Evolutionary conservation across 2,797 vertebrate genomes (phyloP), one percentile per base, ranked within the genome.

Genomic region (Rhinogobio ventralis): DNA sequence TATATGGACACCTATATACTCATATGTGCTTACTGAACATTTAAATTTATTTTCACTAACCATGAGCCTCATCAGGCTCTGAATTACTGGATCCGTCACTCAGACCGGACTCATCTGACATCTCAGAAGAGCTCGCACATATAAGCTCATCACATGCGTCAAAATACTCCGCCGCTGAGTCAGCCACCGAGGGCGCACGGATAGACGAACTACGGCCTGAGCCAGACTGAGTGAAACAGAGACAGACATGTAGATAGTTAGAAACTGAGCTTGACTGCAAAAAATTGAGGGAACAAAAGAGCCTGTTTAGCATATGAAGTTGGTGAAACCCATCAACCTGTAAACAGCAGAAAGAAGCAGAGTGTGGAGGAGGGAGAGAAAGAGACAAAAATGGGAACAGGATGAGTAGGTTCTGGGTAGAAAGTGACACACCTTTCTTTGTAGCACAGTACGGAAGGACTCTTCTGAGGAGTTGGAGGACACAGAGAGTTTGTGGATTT

Each of bases 121-220:
- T 90, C 84, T 96, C 95, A 0, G 97, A 96, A 85, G 96, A 98
- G 87, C 96, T 96, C 6, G 94, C 95, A 0, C 95, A 95, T 0
- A 96, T 91, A 62, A 97, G 81, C 62, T 97, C 96, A 60, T 97
- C 97, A 0, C 95, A 96, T 89, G 97, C 97, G 0, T 98, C 97
- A 15, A 98, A 98, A 90, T 97, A 98, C 90, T 98, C 97, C 0
- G 96, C 95, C 19, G 94, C 92, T 0, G 97, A 98, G 39, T 98
- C 97, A 0, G 96, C 92, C 4, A 96, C 91, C 0, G 97, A 98
- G 0, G 96, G 93, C 49, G 96, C 85, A 11, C 95, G 93, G 62
- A 91, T 45, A 77, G 74, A 94, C 53, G 95, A 94, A 1, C 92
- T 88, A 82, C 85, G 91, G 5, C 93, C 91, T 90, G 88, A 86